Conservation (phyloP, 1,140 invertebrate genomes). For the Trichomalopsis sarcophagae region DNA sequence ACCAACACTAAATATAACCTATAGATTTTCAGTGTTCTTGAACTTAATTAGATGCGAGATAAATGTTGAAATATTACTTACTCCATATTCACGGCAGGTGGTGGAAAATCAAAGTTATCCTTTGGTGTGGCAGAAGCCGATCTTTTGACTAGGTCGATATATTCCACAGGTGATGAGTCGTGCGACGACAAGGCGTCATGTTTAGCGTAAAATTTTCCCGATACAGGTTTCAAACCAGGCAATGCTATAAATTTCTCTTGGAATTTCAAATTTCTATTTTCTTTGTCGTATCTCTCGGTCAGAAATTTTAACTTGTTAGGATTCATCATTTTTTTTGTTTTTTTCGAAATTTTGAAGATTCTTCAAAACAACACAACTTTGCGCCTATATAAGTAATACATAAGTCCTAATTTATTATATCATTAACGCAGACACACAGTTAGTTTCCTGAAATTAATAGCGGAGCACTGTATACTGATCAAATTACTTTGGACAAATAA, state of each 20-base stretch:
- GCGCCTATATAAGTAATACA: too few species aligned
- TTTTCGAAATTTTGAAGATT: background rate
- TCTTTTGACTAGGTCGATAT: slow-evolving; percentile 62
- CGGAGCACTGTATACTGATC: too few species aligned
- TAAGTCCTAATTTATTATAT: too few species aligned
- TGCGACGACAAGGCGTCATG: slow-evolving; percentile 58
- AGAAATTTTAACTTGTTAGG: slow-evolving; percentile 61
- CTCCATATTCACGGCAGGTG: slow-evolving; percentile 67
- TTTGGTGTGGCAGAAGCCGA: slow-evolving; percentile 52
- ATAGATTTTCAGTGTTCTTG: background rate
- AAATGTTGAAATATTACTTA: slow-evolving; percentile 50
- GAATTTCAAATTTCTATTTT: slow-evolving; percentile 57
- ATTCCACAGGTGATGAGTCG: slow-evolving; percentile 57
- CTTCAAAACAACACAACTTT: too few species aligned
- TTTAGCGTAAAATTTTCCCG: slow-evolving; percentile 67
- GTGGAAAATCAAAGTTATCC: slow-evolving; percentile 62
- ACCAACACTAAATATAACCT: background rate
- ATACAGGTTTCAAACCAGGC: slow-evolving; percentile 56
- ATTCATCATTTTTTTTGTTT: slow-evolving; percentile 52
- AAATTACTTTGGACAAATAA: too few species aligned
- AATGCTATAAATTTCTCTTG: slow-evolving; percentile 59
- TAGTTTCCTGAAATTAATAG: too few species aligned
- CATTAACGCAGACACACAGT: too few species aligned
- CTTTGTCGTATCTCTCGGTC: slow-evolving; percentile 62
- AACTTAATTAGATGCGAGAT: too few species aligned